Evolutionary conservation across 92 coral and sea anemone genomes (phyloP), one percentile per base, ranked within the genome.

Genomic region (Heliopora coerulea): DNA sequence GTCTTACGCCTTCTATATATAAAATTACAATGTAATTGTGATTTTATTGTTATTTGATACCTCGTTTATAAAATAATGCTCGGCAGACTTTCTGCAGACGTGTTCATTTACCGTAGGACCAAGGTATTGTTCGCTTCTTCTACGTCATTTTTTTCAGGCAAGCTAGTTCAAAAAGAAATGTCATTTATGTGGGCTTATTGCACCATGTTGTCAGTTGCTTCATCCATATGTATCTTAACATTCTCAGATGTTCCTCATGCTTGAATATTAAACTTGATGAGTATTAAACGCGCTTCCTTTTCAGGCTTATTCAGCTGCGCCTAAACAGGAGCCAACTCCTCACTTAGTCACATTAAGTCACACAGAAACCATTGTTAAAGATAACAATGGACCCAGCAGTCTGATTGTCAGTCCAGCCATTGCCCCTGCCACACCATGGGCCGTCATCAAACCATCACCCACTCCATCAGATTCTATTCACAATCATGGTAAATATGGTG

Each of bases 371-470:
- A 44, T 67, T 8, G 48, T 25, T 27, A 34, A 37, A 9, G 74
- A 67, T 41, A 40, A 31, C 35, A 10, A 24, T 25, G 74, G 48
- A 11, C 31, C 30, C 17, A 67, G 31, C 15, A 67, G 39, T 25
- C 21, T 67, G 10, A 41, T 67, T 33, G 54, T 34, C 23, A 44
- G 74, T 24, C 59, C 74, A 13, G n/a, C 74, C 3, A 67, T 67
- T 67, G 74, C 74, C 0, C 74, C 74, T 7, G 74, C 74, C 20
- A 67, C 74, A 3, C 74, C 74, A 13, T 67, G 35, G 58, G 74
- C 44, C 5, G 74, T 44, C 54, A 42, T 52, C 18, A 49, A 65
- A 40, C 21, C 26, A 8, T 31, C 46, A 42, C 23, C 72, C 12
- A 35, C 72, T 1, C 8, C 40, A 30, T 65, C 72, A 35, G 54